phyloP scores from a whole-genome alignment of 2,113 vertebrate genomes.

The Malurus alboscapulatus region DNA sequence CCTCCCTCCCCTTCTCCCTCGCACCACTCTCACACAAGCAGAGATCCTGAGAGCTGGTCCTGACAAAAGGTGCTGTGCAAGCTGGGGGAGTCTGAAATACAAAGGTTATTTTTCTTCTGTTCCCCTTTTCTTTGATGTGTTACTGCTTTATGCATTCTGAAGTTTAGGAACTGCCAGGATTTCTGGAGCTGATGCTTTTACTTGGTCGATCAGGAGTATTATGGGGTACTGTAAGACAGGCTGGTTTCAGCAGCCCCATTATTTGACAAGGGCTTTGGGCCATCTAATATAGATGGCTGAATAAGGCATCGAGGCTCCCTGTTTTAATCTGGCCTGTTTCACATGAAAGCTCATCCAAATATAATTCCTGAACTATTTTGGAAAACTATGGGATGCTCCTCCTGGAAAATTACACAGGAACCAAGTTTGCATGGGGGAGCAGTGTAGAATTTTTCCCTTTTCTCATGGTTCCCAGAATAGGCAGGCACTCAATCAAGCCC shows the following conservation, averaged over 20 bases:
- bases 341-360: neutral
- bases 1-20: neutral
- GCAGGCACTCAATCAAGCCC: neutral
- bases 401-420: neutral
- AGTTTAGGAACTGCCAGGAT: neutral
- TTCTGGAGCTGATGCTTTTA: neutral
- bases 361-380: neutral
- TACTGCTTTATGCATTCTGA: neutral
- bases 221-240: neutral
- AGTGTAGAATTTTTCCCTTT: neutral
- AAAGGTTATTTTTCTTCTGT: neutral
- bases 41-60: neutral
- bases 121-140: neutral
- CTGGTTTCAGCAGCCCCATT: neutral
- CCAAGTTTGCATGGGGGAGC: neutral
- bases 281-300: neutral
- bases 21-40: neutral
- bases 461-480: neutral
- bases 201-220: neutral
- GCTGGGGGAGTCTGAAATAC: neutral
- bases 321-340: neutral
- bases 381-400: neutral
- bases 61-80: neutral
- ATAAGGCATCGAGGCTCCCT: neutral
- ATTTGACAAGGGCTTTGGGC: neutral